Conservation (phyloP, 2,888 invertebrate species). For the Hipparchia semele region DNA sequence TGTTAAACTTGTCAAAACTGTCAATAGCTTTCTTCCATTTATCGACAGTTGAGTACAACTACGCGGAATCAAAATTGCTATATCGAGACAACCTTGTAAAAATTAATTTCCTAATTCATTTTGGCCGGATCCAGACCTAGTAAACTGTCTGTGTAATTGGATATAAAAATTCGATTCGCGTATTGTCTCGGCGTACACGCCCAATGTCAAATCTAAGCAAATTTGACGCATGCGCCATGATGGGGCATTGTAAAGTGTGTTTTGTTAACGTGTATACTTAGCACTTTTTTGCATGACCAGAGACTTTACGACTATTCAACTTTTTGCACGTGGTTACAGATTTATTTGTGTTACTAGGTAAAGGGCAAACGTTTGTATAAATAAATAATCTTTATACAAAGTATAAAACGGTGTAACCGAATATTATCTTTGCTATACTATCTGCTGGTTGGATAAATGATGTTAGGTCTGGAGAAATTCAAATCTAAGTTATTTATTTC, state of each 20-base stretch:
- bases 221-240: slow-evolving; percentile 49
- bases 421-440: neutral
- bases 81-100: slow-evolving; percentile 25
- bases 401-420: slow-evolving; percentile 11
- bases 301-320: slow-evolving; percentile 46
- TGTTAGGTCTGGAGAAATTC: no score
- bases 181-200: slow-evolving; percentile 57
- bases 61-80: slow-evolving; percentile 13
- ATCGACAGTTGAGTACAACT: slow-evolving; percentile 20
- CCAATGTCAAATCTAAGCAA: slow-evolving; percentile 71
- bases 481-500: no score
- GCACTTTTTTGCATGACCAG: slow-evolving; percentile 46
- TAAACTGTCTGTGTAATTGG: slow-evolving; percentile 39
- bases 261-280: slow-evolving; percentile 44
- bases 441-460: no score
- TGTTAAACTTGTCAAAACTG: slow-evolving; percentile 56
- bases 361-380: slow-evolving; percentile 64
- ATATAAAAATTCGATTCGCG: slow-evolving; percentile 66
- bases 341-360: slow-evolving; percentile 76
- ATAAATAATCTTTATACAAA: slow-evolving; percentile 14
- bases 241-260: slow-evolving; percentile 45
- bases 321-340: slow-evolving; percentile 54
- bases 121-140: slow-evolving; percentile 24
- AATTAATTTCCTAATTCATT: slow-evolving; percentile 28
- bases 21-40: slow-evolving; percentile 65